phyloP scores from a whole-genome alignment of 2,888 invertebrate genomes.

The Carcina quercana region DNA sequence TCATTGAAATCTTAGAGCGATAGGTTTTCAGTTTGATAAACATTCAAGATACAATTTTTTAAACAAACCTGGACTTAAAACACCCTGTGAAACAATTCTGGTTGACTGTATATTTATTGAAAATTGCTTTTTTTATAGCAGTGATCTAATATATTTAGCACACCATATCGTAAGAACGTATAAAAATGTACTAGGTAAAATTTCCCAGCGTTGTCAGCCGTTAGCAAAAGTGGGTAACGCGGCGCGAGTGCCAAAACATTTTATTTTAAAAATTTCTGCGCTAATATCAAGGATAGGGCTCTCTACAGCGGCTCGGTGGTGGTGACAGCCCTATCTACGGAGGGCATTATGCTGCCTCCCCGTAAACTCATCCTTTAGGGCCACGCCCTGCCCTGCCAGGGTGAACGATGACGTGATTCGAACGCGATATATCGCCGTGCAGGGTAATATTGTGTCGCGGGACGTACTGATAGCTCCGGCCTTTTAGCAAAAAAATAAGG shows the following conservation, averaged over 20 bases:
- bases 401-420: slow-evolving; percentile 64
- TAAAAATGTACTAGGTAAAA: background rate
- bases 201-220: background rate
- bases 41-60: too few relatives aligned
- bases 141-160: too few relatives aligned
- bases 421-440: slow-evolving; percentile 61
- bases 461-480: slow-evolving; percentile 60
- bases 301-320: slow-evolving; percentile 21
- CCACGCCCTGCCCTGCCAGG: slow-evolving; percentile 34
- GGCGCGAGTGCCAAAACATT: slow-evolving; percentile 10
- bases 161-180: too few relatives aligned
- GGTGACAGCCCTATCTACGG: slow-evolving; percentile 30
- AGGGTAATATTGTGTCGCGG: slow-evolving; percentile 65
- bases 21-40: too few relatives aligned
- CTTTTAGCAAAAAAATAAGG: slow-evolving; percentile 69
- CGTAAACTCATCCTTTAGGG: slow-evolving; percentile 42
- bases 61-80: too few relatives aligned
- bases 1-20: too few relatives aligned
- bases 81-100: too few relatives aligned
- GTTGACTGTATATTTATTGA: too few relatives aligned
- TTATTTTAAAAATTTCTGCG: slow-evolving; percentile 17
- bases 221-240: slow-evolving; percentile 4
- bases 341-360: slow-evolving; percentile 38
- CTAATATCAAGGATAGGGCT: slow-evolving; percentile 21
- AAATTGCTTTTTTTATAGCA: too few relatives aligned